Base-by-base conservation (phyloP, 2,888 invertebrate genomes). In the Hoplodrina blanda region DNA sequence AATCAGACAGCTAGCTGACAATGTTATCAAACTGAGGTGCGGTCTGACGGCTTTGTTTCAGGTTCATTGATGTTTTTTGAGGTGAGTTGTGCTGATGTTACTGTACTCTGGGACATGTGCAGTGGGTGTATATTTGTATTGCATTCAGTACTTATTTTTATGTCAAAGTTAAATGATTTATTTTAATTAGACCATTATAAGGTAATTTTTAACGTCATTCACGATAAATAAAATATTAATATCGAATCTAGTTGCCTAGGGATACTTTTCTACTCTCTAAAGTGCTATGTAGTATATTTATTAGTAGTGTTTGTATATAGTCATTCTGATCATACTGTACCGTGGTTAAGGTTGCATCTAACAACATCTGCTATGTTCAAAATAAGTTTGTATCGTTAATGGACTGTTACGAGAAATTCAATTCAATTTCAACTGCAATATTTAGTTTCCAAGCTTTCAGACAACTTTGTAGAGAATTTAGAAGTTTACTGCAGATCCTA, bases 371-470 rank as follows among this genome's bases (percentile, higher is more conserved):
- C 30, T 17, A 41, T 46, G 1, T 49, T 25, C 33, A 15, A 50
- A 11, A 68, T 15, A 55, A 59, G 37, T 74, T 52, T 11, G 19
- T 41, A 54, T 54, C 62, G 62, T 55, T 80, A 80, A 77, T 80
- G 63, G 69, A 62, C 20, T 54, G 52, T 56, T 80, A 63, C 53
- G 20, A 65, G 52, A 25, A 56, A 56, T 70, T 10, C 55, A 70
- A 41, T 62, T 49, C 59, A 41, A 76, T 69, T 53, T 44, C 25
- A 65, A 70, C 60, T 70, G 25, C 50, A 66, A 78, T 80, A 78
- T 80, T 55, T 63, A 76, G 81, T 78, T 80, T 69, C 81, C 62
- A 59, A 76, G 64, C 64, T 80, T 61, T 68, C 33, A 62, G 20
- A 49, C 19, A 55, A 64, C 50, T 80, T 69, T 30, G 62, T 2